Base-by-base conservation (phyloP, 2,888 invertebrate genomes). In the Esperia sulphurella region DNA sequence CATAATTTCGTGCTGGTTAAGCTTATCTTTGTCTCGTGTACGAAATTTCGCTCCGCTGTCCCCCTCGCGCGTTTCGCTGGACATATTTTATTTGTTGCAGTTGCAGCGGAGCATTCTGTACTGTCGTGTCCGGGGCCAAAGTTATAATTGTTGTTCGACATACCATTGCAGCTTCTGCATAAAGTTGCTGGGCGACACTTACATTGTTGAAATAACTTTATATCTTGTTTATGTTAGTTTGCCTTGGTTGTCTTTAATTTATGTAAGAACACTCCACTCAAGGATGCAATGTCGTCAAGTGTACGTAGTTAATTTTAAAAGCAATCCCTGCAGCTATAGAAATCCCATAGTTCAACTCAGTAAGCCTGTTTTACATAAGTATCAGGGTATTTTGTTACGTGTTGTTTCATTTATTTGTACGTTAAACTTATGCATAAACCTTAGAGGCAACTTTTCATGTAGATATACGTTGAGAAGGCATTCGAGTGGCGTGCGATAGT, bases 1-100 rank as follows among this genome's bases (percentile, higher is more conserved):
- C 89, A 89, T 89, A 89, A 89, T 88, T 89, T 85, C 83, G 86
- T 81, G 83, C 87, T 87, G 87, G 88, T 89, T 89, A 87, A 87
- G 88, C 88, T 88, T 89, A 88, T 89, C 88, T 87, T 83, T 88
- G 87, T 88, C 86, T 87, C 82, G 79, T 86, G 80, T 83, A 88
- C 84, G 84, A 85, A 88, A 85, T 83, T 86, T 86, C 80, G 79
- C 68, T 77, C 63, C 63, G 67, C 79, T 75, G 78, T 79, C 82
- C 83, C 82, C 79, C 79, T 83, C 75, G 75, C 81, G 81, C 86
- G 76, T 79, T 81, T 78, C 74, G 77, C 77, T 79, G 79, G 78
- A 83, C 82, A 86, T 85, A 85, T 83, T 89, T 88, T 88, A 86
- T 89, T 85, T 84, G 85, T 81, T 83, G 79, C 85, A 79, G 74